Evolutionary conservation across 2,113 vertebrate genomes (phyloP), one percentile per base, ranked within the genome.

Genomic region (Xerus inauris): DNA sequence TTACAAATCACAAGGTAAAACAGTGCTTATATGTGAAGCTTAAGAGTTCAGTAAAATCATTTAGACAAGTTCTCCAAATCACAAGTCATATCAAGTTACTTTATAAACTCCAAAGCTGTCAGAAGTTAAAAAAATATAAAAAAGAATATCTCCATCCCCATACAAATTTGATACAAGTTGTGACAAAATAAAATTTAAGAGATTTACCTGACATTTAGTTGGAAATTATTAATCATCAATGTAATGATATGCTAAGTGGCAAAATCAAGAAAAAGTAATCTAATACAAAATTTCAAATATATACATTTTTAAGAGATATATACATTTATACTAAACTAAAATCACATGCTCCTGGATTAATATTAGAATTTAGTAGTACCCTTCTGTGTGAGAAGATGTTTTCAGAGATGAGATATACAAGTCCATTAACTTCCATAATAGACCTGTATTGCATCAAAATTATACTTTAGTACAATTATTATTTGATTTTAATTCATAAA

Each of bases 261-360:
- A 90, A 79, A 65, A 42, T 54, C 26, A 90, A 90, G 91, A 64
- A 90, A 35, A 67, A 87, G 24, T 2, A 87, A 95, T 79, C 6
- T 79, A n/a, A 82, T 30, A 92, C 1, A 67, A 51, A 49, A 67
- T 14, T 76, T 40, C 38, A 76, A 64, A 76, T 69, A 26, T n/a
- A n/a, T n/a, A n/a, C n/a, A 14, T 16, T 87, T 85, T 26, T n/a
- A 86, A 86, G 42, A 64, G 20, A 51, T 72, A 40, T 14, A 76
- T 28, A 62, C 59, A 62, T 62, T 24, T 69, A 85, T 79, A 32
- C 24, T 80, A 20, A 84, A 17, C 8, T 79, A 72, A 79, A 90
- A 67, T 40, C 49, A 51, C 14, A 35, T 76, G 6, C 40, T 77
- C 47, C 1, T 77, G 59, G 19, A 62, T 30, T n/a, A 11, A 62